Base-by-base conservation (phyloP, 2,888 invertebrate species). In the Cephus spinipes region DNA sequence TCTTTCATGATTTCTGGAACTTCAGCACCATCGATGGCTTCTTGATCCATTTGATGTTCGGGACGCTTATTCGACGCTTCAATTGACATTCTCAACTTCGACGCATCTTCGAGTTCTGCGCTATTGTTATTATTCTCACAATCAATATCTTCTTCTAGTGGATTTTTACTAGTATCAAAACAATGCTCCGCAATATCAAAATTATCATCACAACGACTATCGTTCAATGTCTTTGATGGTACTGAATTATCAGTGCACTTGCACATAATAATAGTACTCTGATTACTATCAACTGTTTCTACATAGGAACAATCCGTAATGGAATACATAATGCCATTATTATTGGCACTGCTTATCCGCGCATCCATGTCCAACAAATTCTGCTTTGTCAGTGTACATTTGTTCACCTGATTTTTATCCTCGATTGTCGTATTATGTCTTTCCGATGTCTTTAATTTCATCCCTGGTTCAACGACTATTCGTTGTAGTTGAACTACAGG, bases 211-310 rank as follows among this genome's bases (percentile, higher is more conserved):
- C n/a, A n/a, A n/a, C 9, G 2, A 23, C 23, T 23, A 23, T 55
- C 15, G 55, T 9, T 55, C 9, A 55, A 55, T 55, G 9, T 1
- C 9, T 55, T 55, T 9, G 55, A 55, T 2, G 1, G 9, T 9
- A 55, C 71, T 32, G 71, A 32, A 3, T 73, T 73, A 31, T 30
- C 69, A 12, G 75, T 76, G 80, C 85, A 84, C 68, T 83, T 30
- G 33, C 33, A 83, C 31, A 87, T 82, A 2, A 87, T 73, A 73
- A 87, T 79, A 4, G 87, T 86, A 68, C 83, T 87, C 12, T 78
- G 77, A 79, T 86, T 81, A 74, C 86, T 87, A 35, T 83, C 84
- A 55, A 6, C 23, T 23, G 23, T 9, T 23, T 55, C 23, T 55
- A 9, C 55, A 23, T 23, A 55, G 23, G 23, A 55, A 55, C 55